Conservation (phyloP, 1,140 invertebrate genomes). For the Bacillus rossius region DNA sequence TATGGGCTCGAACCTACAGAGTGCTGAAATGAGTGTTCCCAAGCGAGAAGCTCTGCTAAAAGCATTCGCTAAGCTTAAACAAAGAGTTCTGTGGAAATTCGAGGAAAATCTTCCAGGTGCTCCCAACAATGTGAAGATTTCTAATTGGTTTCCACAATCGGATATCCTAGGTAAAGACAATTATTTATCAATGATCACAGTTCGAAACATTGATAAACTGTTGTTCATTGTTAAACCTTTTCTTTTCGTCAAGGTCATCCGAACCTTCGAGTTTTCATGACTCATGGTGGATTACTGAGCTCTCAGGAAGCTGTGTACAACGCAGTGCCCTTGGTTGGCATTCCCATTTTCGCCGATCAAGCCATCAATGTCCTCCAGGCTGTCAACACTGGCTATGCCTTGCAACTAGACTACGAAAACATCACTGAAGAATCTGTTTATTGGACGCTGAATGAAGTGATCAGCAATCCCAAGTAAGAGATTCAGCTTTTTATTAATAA, state of each 20-base stretch:
- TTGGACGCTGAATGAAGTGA: slow-evolving; percentile 14
- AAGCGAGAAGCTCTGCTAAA: slow-evolving; percentile 3
- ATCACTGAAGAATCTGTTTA: slow-evolving; percentile 10
- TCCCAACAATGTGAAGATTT: slow-evolving; percentile 32
- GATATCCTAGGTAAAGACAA: slow-evolving; percentile 33
- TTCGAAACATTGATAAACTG: neutral
- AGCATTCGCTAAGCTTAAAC: slow-evolving; percentile 6
- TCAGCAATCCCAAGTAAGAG: slow-evolving; percentile 17
- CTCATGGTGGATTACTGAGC: slow-evolving; percentile 55
- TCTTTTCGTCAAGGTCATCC: slow-evolving; percentile 43
- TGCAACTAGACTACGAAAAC: slow-evolving; percentile 9
- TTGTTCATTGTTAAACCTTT: neutral
- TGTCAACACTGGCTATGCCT: slow-evolving; percentile 2
- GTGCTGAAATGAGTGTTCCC: neutral
- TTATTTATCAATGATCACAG: neutral
- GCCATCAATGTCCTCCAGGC: neutral
- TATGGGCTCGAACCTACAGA: slow-evolving; percentile 39
- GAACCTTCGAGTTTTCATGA: slow-evolving; percentile 50
- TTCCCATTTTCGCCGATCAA: slow-evolving; percentile 42
- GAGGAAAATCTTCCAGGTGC: slow-evolving; percentile 43
- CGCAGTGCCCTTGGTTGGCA: slow-evolving; percentile 50
- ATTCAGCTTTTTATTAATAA: too few relatives aligned
- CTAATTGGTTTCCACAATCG: slow-evolving; percentile 41
- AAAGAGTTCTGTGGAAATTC: slow-evolving; percentile 58
- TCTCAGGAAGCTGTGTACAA: slow-evolving; percentile 50